Conservation (phyloP, 2,888 invertebrate species). For the Choristoneura rosaceana region DNA sequence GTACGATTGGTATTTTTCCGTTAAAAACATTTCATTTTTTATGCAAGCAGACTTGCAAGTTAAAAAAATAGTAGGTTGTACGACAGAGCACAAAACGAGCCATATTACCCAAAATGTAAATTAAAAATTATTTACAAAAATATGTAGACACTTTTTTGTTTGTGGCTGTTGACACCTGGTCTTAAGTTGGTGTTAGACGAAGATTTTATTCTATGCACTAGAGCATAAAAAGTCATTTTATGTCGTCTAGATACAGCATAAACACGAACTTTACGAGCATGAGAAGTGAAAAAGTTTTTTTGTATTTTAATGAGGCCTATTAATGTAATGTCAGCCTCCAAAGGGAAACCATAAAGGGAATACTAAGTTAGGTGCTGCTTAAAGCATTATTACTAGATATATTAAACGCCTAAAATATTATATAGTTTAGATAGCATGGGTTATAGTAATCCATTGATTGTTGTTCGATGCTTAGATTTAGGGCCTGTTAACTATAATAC, state of each 20-base stretch:
- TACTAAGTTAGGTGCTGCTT: constrained; percentile 20
- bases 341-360: not conserved
- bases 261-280: not conserved
- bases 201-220: no score
- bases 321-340: not conserved
- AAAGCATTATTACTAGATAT: not conserved
- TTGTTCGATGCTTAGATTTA: constrained; percentile 21
- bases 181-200: no score
- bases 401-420: constrained; percentile 30
- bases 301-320: not conserved
- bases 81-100: no score
- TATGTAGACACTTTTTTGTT: no score
- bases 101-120: no score
- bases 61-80: not conserved
- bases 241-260: no score
- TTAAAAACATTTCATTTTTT: not conserved
- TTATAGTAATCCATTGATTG: constrained; percentile 8
- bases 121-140: no score
- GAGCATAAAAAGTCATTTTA: no score
- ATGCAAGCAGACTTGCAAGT: not conserved
- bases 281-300: not conserved
- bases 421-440: constrained; percentile 6
- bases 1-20: no score
- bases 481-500: not conserved
- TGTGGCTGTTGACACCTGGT: no score